These are phyloP conservation scores for Geotrupes spiniger DNA, from an alignment of 2,888 invertebrate genomes.

Conservation along the genomic window DNA sequence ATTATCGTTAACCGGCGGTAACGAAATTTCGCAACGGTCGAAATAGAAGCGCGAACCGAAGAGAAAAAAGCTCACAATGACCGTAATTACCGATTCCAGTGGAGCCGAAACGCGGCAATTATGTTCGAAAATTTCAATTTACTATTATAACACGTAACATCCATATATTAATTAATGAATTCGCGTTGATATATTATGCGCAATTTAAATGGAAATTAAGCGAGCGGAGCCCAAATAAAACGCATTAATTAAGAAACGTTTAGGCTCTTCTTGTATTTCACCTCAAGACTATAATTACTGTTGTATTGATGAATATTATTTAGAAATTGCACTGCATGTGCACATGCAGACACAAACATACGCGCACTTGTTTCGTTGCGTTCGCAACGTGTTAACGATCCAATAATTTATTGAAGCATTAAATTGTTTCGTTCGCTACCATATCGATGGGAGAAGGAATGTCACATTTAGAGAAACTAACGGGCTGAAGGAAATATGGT, in stretches of 20 bases:
- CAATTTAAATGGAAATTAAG: conserved; percentile 18
- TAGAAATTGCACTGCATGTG: conserved; percentile 28
- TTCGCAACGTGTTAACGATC: conserved; percentile 19
- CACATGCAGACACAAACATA: conserved; percentile 2
- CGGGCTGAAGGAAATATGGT: conserved; percentile 18
- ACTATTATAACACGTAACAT: background rate
- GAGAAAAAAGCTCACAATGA: too few relatives aligned
- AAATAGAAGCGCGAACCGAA: too few relatives aligned
- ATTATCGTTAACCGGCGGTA: too few relatives aligned
- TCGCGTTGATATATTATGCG: conserved; percentile 5
- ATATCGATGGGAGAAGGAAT: conserved; percentile 7
- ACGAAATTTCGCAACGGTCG: too few relatives aligned
- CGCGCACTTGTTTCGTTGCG: conserved; percentile 14
- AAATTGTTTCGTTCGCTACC: conserved; percentile 15
- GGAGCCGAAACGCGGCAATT: too few relatives aligned
- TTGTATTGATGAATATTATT: conserved; percentile 29
- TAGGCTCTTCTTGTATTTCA: conserved; percentile 22
- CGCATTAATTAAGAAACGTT: conserved; percentile 27
- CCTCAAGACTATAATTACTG: conserved; percentile 26
- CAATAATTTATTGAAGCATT: conserved; percentile 21
- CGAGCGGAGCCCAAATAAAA: conserved; percentile 22
- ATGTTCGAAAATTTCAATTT: background rate
- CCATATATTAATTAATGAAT: conserved; percentile 1
- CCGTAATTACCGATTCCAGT: too few relatives aligned
- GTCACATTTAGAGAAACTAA: conserved; percentile 17